Base-by-base conservation (phyloP, 2,797 vertebrate genomes). In the Lerista edwardsae region DNA sequence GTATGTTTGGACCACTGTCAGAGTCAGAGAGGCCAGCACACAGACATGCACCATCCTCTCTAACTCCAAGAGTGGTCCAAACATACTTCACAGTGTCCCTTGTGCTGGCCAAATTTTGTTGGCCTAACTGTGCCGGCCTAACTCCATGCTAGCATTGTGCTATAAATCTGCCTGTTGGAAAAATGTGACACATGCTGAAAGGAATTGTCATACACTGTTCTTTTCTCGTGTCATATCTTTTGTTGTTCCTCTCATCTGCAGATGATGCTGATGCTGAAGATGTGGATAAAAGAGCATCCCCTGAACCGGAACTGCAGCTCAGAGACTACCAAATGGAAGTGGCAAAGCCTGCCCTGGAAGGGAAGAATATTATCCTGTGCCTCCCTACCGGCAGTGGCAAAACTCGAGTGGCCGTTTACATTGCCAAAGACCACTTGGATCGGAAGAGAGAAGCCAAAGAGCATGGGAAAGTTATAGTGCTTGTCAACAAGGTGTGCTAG, bases 321-420 rank as follows among this genome's bases (percentile, higher is more conserved):
- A 95, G 98, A 85, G 96, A 97, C 93, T 99, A 99, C 95, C 99
- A 99, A 95, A 96, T 95, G 96, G 98, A 98, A 80, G 98, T 99
- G 8, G 98, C 98, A 68, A 93, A 86, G 47, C 98, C 97, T 83
- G 98, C 98, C 75, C 89, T 99, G 91, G 96, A 98, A 88, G 98
- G 98, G 69, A 96, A 98, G 93, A 99, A 99, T 94, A 95, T 98
- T 93, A 98, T 99, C 82, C 94, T 99, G 91, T 99, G 98, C 95
- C 97, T 99, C 80, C 98, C 98, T 3, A 99, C 99, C 68, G 99
- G 98, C 95, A 98, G 97, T 83, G 98, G 98, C 92, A 99, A 99
- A 96, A 99, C 98, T 90, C 96, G 98, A 93, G 97, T 98, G 59
- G 98, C 98, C 3, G 98, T 99, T 90, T 99, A 98, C 90, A 96